Conservation (phyloP, 2,888 invertebrate genomes). For the Aspidiotus rigidus region DNA sequence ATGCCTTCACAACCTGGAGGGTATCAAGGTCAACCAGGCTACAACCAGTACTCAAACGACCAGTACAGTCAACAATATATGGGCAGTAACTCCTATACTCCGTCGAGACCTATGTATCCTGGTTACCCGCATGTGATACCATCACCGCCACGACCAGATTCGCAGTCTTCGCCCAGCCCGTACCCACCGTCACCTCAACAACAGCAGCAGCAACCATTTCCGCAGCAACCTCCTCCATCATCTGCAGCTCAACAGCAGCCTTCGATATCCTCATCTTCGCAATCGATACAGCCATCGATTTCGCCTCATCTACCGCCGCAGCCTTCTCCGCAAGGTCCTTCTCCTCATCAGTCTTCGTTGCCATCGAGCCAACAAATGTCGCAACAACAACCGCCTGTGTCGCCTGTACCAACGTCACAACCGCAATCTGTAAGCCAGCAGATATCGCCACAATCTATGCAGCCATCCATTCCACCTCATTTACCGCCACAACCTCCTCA, state of each 20-base stretch:
- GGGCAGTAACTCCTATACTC: constrained; percentile 35
- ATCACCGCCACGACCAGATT: constrained; percentile 23
- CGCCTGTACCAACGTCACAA: constrained; percentile 42
- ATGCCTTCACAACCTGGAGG: constrained; percentile 40
- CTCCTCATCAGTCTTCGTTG: constrained; percentile 39
- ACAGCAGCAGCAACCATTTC: constrained; percentile 5
- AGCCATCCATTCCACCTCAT: constrained; percentile 36
- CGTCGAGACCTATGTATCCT: constrained; percentile 33
- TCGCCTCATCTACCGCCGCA: constrained; percentile 35
- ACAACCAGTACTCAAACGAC: constrained; percentile 47
- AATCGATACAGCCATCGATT: constrained; percentile 36
- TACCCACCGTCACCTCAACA: constrained; percentile 32
- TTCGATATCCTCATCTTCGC: background rate
- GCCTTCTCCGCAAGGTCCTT: constrained; percentile 42
- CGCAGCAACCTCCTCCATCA: constrained; percentile 6
- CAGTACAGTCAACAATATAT: constrained; percentile 48
- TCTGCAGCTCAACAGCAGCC: constrained; percentile 11
- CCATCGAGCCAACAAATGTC: constrained; percentile 45
- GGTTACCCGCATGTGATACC: constrained; percentile 32
- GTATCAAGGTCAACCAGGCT: constrained; percentile 42
- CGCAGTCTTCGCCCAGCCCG: constrained; percentile 24
- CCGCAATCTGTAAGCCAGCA: background rate
- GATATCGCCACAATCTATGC: constrained; percentile 30
- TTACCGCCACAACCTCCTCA: constrained; percentile 39
- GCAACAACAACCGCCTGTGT: constrained; percentile 45